phyloP scores from a whole-genome alignment of 2,888 invertebrate genomes.

The Ormyrus labotus region DNA sequence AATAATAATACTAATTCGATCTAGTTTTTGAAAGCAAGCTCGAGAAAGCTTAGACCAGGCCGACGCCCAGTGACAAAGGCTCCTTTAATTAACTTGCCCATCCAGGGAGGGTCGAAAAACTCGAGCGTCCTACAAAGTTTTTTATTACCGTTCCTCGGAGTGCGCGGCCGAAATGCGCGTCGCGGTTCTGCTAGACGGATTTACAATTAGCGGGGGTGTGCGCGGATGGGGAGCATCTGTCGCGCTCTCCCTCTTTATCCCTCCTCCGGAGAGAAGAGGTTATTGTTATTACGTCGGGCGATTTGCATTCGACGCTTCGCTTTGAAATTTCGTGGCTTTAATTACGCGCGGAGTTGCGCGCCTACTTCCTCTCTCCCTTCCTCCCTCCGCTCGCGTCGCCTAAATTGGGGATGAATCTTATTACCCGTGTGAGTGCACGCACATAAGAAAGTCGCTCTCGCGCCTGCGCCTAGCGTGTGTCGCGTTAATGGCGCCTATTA shows the following conservation, averaged over 20 bases:
- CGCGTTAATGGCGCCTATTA: slow-evolving; percentile 54
- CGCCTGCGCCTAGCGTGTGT: slow-evolving; percentile 4
- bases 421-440: slow-evolving; percentile 45
- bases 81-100: too few relatives aligned
- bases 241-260: slow-evolving; percentile 36
- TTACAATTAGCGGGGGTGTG: slow-evolving; percentile 52
- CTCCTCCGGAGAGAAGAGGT: slow-evolving; percentile 16
- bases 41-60: too few relatives aligned
- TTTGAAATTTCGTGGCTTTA: slow-evolving; percentile 58
- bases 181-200: slow-evolving; percentile 43
- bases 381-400: slow-evolving; percentile 12
- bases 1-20: too few relatives aligned
- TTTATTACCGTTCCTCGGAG: background rate
- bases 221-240: slow-evolving; percentile 49
- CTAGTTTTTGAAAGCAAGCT: too few relatives aligned
- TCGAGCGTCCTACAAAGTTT: too few relatives aligned
- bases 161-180: slow-evolving; percentile 4
- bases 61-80: too few relatives aligned
- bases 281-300: slow-evolving; percentile 55
- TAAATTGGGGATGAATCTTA: slow-evolving; percentile 55
- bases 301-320: slow-evolving; percentile 57
- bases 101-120: too few relatives aligned
- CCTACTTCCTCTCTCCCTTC: slow-evolving; percentile 15
- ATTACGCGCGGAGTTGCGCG: slow-evolving; percentile 51
- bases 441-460: slow-evolving; percentile 42